A percentile compares a stretch with the other conserved stretches of the same genome.
Conservation (phyloP, 2,888 invertebrate species). For the Oxystoma pomonae region DNA sequence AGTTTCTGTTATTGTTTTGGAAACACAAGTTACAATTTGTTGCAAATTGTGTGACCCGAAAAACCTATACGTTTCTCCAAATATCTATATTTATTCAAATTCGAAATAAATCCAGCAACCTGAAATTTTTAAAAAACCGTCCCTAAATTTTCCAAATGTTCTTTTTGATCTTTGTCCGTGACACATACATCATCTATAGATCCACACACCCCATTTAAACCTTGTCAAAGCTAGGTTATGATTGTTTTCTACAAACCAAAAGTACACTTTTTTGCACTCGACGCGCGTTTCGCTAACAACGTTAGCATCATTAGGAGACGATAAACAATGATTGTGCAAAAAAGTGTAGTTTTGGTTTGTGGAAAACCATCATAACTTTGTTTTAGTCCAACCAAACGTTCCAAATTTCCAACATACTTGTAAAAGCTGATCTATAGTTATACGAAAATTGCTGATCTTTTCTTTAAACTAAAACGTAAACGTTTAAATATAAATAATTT, state of each 20-base stretch:
- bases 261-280: too few relatives aligned
- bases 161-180: constrained; percentile 4
- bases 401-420: too few relatives aligned
- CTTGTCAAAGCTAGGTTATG: constrained; percentile 9
- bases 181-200: constrained; percentile 13
- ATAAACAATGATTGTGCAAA: too few relatives aligned
- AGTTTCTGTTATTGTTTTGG: constrained; percentile 17
- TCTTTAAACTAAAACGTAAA: constrained; percentile 37
- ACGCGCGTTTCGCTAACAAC: too few relatives aligned
- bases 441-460: constrained; percentile 40
- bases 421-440: constrained; percentile 10
- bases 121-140: constrained; percentile 24
- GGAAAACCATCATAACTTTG: too few relatives aligned
- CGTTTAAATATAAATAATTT: constrained; percentile 37
- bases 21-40: constrained; percentile 20
- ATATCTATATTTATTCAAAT: constrained; percentile 22
- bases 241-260: too few relatives aligned
- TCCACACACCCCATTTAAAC: constrained; percentile 4
- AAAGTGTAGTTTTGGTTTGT: too few relatives aligned
- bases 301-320: too few relatives aligned
- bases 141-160: constrained; percentile 8
- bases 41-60: constrained; percentile 30
- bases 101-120: not conserved
- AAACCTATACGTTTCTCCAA: constrained; percentile 35
- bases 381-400: too few relatives aligned